Evolutionary conservation across 2,797 vertebrate species (phyloP), one percentile per base, ranked within the genome.

Genomic region (Aplochiton taeniatus): DNA sequence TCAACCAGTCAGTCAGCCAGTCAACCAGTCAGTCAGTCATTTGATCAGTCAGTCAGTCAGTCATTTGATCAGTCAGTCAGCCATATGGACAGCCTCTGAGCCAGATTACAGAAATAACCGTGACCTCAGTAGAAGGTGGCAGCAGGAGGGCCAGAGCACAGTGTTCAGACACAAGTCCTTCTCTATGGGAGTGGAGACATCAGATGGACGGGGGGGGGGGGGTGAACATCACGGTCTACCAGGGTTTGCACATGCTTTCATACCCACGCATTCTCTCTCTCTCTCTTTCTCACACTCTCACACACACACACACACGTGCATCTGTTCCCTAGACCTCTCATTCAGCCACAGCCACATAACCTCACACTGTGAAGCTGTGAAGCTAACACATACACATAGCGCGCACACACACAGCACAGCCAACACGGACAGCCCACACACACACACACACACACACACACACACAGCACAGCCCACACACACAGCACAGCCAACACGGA

Each of bases 21-120:
- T 17, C 11, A 5, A 4, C 19, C 9, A 17, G 19, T 7, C 8
- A 9, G 44, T 44, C 47, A 31, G 31, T 31, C 31, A 31, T 2
- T 31, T 3, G 6, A 2, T 41, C 18, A 67, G 11, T 47, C 1
- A 17, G 16, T 9, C 13, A 47, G 17, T 13, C 11, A 5, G 46
- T 31, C 8, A 11, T 19, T 45, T n/a, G 48, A 31, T 41, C 18
- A 67, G 11, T 47, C 1, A 17, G 16, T 9, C 13, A 47, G 17
- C 14, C 11, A 5, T 10, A 49, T 13, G 41, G 19, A 11, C 8
- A 9, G 44, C 50, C 47, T 16, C 6, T 13, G 49, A 60, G 18
- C 44, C 44, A 13, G 11, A 13, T 18, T 43, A 13, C 49, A 53
- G 42, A 60, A 54, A 60, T 67, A 67, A 54, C 18, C 31, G 31